Conservation (phyloP, 1,140 invertebrate genomes). For the Neocloeon triangulifer region DNA sequence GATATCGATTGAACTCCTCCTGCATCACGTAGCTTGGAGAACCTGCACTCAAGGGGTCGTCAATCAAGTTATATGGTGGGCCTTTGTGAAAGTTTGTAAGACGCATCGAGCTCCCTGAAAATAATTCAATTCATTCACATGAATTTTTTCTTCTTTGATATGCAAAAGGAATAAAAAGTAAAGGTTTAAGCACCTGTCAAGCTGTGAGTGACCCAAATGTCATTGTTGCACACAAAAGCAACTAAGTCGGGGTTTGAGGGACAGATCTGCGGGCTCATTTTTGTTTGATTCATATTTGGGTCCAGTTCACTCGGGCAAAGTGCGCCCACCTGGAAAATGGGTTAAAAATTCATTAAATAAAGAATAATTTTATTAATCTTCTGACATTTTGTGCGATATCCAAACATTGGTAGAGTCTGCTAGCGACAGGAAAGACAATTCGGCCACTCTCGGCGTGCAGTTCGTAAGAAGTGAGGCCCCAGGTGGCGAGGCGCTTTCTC, state of each 20-base stretch:
- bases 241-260: constrained; percentile 66
- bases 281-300: constrained; percentile 36
- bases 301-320: constrained; percentile 43
- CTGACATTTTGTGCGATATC: constrained; percentile 16
- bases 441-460: constrained; percentile 54
- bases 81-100: constrained; percentile 68
- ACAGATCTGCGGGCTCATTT: constrained; percentile 78
- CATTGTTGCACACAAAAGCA: constrained; percentile 72
- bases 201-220: constrained; percentile 72
- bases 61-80: constrained; percentile 32
- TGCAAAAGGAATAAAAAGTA: too few relatives aligned
- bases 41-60: constrained; percentile 73
- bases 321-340: constrained; percentile 30
- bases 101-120: constrained; percentile 26
- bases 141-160: too few relatives aligned
- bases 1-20: constrained; percentile 91
- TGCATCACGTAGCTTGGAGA: constrained; percentile 94
- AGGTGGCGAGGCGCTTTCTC: constrained; percentile 66
- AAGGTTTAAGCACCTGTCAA: constrained; percentile 36
- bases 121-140: too few relatives aligned
- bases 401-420: constrained; percentile 57
- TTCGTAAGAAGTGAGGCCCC: constrained; percentile 88
- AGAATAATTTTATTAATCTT: neutral
- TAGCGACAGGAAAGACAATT: constrained; percentile 75
- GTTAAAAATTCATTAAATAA: constrained; percentile 1